phyloP scores from a whole-genome alignment of 2,797 vertebrate genomes.

The Leptoclinus maculatus region DNA sequence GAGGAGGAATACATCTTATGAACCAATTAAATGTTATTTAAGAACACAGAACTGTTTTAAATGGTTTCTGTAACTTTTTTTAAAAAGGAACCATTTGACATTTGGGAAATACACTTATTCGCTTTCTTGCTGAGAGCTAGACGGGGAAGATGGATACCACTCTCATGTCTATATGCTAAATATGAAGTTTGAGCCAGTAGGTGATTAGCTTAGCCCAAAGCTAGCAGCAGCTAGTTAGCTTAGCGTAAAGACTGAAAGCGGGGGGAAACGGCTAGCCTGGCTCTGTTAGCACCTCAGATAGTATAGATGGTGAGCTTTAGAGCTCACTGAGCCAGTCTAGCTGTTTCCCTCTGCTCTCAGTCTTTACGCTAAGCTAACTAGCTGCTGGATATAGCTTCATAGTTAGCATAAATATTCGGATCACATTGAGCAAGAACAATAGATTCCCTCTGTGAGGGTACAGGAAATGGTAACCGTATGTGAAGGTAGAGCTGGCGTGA shows the following conservation, averaged over 20 bases:
- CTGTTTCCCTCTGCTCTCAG: background rate
- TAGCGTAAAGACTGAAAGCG: background rate
- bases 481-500: background rate
- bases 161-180: too few relatives aligned
- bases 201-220: too few relatives aligned
- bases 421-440: background rate
- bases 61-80: background rate
- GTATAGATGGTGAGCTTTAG: background rate
- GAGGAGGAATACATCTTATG: background rate
- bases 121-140: background rate
- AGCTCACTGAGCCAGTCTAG: background rate
- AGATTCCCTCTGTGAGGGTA: background rate
- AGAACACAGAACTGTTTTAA: background rate
- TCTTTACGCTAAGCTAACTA: background rate
- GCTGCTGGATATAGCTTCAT: background rate
- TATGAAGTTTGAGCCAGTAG: background rate
- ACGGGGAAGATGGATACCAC: background rate
- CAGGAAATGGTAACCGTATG: background rate
- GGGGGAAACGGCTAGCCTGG: background rate
- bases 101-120: background rate
- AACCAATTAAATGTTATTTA: background rate
- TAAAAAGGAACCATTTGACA: background rate
- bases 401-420: background rate
- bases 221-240: background rate
- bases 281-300: background rate